Base-by-base conservation (phyloP, 2,888 invertebrate species). In the Athalia cordata region DNA sequence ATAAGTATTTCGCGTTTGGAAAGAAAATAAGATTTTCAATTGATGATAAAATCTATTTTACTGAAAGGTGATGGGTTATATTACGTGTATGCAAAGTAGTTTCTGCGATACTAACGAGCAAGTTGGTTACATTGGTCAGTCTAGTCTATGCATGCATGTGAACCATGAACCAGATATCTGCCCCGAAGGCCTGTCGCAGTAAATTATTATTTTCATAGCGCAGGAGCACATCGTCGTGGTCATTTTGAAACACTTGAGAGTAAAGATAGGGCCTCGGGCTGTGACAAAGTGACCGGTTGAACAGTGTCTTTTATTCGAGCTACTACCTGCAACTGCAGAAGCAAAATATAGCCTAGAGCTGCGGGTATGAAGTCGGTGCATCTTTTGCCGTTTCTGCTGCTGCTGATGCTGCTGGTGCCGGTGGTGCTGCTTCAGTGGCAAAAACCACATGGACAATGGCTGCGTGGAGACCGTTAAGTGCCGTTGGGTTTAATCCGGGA, bases 201-300 rank as follows among this genome's bases (percentile, higher is more conserved):
- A 87, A 87, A 87, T 87, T 86, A 87, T 87, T 85, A 85, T 87
- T 87, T 87, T 87, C 87, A 87, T 87, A 86, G 86, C 85, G 83
- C 80, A 83, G 81, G 81, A 81, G 80, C 84, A 81, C 81, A 82
- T 80, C 83, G 82, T 80, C 82, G 81, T 82, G 85, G 86, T 86
- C 84, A 87, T 84, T 84, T 85, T 84, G 82, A 83, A 83, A 83
- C 80, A 80, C 79, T 78, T 47, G 74, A 75, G 74, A 62, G 62
- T 75, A 45, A 62, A 75, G 61, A 75, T 75, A 62, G 50, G 62
- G 62, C 74, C 45, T 49, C 13, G 74, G 72, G 11, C 62, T 61
- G 61, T 50, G 62, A 75, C 74, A 75, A 75, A 75, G 62, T 75
- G 50, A 75, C 15, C 62, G 70, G 55, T 57, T 49, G 11, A 29